These are phyloP conservation scores for Plectus sambesii DNA, from an alignment of 1,140 invertebrate genomes.

Conservation along the genomic window DNA sequence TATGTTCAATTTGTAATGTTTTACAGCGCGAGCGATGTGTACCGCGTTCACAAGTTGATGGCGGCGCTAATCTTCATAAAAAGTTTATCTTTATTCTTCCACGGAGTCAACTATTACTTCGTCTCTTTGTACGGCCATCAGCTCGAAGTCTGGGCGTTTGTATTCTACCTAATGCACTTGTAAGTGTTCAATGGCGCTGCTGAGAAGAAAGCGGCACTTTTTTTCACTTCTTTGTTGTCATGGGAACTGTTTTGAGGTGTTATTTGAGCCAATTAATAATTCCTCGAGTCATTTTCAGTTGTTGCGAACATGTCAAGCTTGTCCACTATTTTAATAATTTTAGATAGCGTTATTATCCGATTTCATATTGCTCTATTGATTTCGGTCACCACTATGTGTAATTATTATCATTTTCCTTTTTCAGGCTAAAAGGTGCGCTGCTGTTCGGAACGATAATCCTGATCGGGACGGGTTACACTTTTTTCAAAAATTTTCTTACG, in stretches of 20 bases:
- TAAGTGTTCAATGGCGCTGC: too few species aligned
- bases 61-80: conserved; percentile 66
- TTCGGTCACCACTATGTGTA: not conserved
- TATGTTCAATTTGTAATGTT: too few species aligned
- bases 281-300: too few species aligned
- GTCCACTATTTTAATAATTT: too few species aligned
- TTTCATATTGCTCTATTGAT: conserved; percentile 10
- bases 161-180: conserved; percentile 92
- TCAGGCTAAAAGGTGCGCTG: conserved; percentile 73
- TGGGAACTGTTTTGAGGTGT: too few species aligned
- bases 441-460: conserved; percentile 90
- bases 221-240: too few species aligned
- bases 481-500: conserved; percentile 90
- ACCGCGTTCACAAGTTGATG: conserved; percentile 95
- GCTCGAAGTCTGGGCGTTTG: conserved; percentile 87
- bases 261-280: too few species aligned
- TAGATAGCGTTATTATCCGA: not conserved
- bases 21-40: conserved; percentile 61
- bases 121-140: conserved; percentile 85
- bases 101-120: conserved; percentile 91
- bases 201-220: too few species aligned
- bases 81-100: conserved; percentile 71
- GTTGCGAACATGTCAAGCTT: too few species aligned
- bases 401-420: conserved; percentile 13
- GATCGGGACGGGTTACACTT: conserved; percentile 95